Evolutionary conservation across 2,113 vertebrate genomes (phyloP).

Genomic region (Chloropsis cyanopogon): DNA sequence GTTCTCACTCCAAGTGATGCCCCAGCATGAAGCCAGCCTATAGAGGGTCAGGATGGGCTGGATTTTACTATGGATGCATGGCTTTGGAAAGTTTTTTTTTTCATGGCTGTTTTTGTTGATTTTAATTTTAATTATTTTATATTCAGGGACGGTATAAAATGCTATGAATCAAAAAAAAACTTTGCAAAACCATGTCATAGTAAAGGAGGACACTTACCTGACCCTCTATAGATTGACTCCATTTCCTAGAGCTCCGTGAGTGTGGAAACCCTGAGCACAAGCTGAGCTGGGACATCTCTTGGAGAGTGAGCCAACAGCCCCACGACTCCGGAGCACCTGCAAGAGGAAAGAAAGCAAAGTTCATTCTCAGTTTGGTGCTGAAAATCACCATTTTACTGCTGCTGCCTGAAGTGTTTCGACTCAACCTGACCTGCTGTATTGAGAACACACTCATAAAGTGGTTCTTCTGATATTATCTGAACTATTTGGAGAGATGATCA

Average conservation of each 20-base stretch:
- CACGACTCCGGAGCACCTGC: constrained; percentile 40
- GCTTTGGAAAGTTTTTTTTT: constrained; percentile 68
- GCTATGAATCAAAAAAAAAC: constrained; percentile 58
- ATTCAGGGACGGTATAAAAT: constrained; percentile 42
- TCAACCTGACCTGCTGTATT: not conserved
- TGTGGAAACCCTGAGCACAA: constrained; percentile 36
- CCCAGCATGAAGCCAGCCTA: constrained; percentile 56
- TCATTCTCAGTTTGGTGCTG: not conserved
- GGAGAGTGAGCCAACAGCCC: constrained; percentile 41
- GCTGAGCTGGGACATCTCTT: constrained; percentile 22
- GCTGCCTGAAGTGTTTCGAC: not conserved
- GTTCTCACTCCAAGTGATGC: constrained; percentile 56
- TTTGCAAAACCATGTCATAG: constrained; percentile 71
- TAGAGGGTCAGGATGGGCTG: constrained; percentile 50
- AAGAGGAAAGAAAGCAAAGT: constrained; percentile 38
- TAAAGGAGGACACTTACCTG: constrained; percentile 59
- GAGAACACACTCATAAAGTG: not conserved
- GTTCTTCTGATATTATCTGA: not conserved
- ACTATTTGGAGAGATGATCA: not conserved
- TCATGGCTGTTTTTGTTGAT: not conserved
- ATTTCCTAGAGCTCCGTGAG: constrained; percentile 21
- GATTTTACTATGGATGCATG: constrained; percentile 64
- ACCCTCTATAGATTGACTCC: constrained; percentile 55
- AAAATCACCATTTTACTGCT: not conserved
- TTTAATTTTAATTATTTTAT: constrained; percentile 19